phyloP scores from a whole-genome alignment of 2,888 invertebrate species.

The Miltochrista miniata region DNA sequence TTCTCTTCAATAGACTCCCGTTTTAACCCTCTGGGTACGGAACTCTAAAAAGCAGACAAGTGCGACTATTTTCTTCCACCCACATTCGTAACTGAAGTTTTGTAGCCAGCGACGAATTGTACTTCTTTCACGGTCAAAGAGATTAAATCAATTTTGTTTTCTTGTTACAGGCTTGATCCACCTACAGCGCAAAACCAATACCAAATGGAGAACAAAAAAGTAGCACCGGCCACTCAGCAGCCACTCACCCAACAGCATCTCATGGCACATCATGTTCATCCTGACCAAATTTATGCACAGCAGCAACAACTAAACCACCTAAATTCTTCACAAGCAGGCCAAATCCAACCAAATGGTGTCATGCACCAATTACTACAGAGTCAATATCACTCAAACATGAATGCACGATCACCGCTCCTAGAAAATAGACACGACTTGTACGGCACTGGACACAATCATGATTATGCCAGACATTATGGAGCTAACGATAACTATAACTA shows the following conservation, averaged over 20 bases:
- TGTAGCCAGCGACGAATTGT: too few relatives aligned
- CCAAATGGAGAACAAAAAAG: conserved; percentile 87
- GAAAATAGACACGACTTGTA: conserved; percentile 84
- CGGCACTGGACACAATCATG: conserved; percentile 80
- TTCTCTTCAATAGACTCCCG: too few relatives aligned
- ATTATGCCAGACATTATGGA: conserved; percentile 81
- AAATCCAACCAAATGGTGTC: conserved; percentile 80
- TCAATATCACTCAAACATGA: conserved; percentile 76
- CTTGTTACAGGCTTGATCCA: conserved; percentile 87
- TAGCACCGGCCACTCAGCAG: conserved; percentile 80
- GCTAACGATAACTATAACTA: conserved; percentile 83
- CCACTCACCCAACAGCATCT: conserved; percentile 77
- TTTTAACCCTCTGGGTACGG: too few relatives aligned
- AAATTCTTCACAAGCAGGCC: conserved; percentile 66
- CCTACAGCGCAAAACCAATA: conserved; percentile 85
- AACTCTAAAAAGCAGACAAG: too few relatives aligned
- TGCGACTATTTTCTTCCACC: too few relatives aligned
- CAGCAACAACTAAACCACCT: conserved; percentile 71
- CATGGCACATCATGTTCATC: conserved; percentile 77
- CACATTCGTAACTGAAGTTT: too few relatives aligned
- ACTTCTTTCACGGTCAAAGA: too few relatives aligned
- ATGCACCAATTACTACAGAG: conserved; percentile 81
- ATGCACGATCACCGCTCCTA: conserved; percentile 76
- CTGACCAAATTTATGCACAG: conserved; percentile 76
- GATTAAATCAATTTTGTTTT: background rate